Conservation (phyloP, 1,140 invertebrate genomes). For the Belonocnema kinseyi region DNA sequence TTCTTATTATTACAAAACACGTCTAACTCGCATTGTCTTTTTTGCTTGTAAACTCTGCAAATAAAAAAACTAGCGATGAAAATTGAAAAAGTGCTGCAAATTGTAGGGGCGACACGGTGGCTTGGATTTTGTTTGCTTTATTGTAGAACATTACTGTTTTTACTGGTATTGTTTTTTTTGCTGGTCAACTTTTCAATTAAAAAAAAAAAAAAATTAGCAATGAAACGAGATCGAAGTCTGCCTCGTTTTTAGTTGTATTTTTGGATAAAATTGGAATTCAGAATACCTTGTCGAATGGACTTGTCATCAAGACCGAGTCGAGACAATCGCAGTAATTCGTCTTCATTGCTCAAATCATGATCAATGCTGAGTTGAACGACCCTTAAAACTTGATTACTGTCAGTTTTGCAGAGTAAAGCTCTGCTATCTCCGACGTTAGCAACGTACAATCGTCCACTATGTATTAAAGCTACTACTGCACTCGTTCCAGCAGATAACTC, state of each 20-base stretch:
- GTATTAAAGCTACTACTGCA: slow-evolving; percentile 86
- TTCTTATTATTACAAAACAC: no score
- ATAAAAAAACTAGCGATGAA: no score
- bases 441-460: slow-evolving; percentile 85
- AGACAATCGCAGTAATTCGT: slow-evolving; percentile 85
- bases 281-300: slow-evolving; percentile 79
- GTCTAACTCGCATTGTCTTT: no score
- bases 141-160: no score
- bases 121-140: no score
- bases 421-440: slow-evolving; percentile 90
- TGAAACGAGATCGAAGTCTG: no score
- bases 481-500: slow-evolving; percentile 85
- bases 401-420: slow-evolving; percentile 88
- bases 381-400: slow-evolving; percentile 86
- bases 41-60: no score
- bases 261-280: slow-evolving; percentile 29
- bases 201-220: no score
- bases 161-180: no score
- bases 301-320: slow-evolving; percentile 83
- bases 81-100: no score
- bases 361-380: slow-evolving; percentile 89
- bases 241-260: not conserved
- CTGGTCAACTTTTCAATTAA: no score
- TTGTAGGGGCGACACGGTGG: no score
- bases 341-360: slow-evolving; percentile 89